These are phyloP conservation scores for Anguilla marmorata DNA, from an alignment of 2,797 vertebrate species.

Conservation along the genomic window DNA sequence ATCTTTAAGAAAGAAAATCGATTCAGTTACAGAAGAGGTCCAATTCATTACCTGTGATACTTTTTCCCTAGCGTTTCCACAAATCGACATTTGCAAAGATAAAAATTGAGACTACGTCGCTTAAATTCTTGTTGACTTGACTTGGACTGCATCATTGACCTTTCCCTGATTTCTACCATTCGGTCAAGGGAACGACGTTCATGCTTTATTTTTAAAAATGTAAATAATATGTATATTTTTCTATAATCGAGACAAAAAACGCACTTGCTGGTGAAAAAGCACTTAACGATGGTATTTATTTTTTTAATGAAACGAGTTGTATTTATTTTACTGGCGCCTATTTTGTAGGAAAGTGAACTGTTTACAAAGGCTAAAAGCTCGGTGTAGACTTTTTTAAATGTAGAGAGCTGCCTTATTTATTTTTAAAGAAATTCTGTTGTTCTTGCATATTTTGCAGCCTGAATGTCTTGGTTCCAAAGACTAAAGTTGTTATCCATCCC, in stretches of 20 bases:
- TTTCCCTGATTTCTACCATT: constrained; percentile 56
- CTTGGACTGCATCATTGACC: constrained; percentile 60
- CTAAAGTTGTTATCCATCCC: constrained; percentile 67
- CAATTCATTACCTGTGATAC: constrained; percentile 28
- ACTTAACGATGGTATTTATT: constrained; percentile 86
- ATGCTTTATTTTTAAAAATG: constrained; percentile 74
- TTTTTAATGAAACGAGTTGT: constrained; percentile 75
- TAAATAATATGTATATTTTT: constrained; percentile 88
- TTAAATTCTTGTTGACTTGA: constrained; percentile 23
- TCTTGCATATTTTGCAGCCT: constrained; percentile 60
- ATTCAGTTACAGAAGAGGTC: constrained; percentile 20
- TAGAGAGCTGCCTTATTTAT: constrained; percentile 66
- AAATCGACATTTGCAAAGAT: constrained; percentile 17
- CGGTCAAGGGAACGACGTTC: constrained; percentile 59
- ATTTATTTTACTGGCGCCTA: constrained; percentile 82
- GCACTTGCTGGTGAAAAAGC: constrained; percentile 84
- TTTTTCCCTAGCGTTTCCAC: constrained; percentile 1
- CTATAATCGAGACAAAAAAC: constrained; percentile 72
- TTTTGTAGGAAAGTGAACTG: constrained; percentile 80
- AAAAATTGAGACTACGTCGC: background rate
- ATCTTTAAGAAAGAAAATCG: background rate
- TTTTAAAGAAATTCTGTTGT: constrained; percentile 32
- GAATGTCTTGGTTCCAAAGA: constrained; percentile 80
- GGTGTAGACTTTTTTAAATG: constrained; percentile 68
- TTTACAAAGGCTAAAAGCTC: constrained; percentile 82